These are phyloP conservation scores for Belonocnema kinseyi DNA, from an alignment of 1,140 invertebrate species.

Conservation along the genomic window DNA sequence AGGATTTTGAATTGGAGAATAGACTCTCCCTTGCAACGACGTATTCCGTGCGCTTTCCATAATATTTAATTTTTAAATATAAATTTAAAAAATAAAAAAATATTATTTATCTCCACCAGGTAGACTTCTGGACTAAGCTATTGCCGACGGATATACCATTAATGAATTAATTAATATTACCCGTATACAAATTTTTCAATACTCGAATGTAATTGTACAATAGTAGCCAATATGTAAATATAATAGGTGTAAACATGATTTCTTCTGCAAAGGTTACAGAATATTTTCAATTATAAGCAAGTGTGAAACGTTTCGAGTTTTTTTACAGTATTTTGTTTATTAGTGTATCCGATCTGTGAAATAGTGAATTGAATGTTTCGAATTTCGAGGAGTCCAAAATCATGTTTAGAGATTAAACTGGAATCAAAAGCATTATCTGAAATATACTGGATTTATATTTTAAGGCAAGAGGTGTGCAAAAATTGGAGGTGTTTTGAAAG, in stretches of 20 bases:
- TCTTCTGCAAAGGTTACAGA: constrained; percentile 54
- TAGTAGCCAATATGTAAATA: constrained; percentile 59
- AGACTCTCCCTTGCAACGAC: constrained; percentile 2
- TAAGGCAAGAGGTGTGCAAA: constrained; percentile 7
- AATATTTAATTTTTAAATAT: not conserved
- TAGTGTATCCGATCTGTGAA: not conserved
- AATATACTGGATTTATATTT: constrained; percentile 21
- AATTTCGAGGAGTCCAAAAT: not conserved
- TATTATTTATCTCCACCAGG: not conserved
- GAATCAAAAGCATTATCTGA: not conserved
- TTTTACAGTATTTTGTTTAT: not conserved
- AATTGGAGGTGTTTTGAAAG: not conserved
- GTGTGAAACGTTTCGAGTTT: constrained; percentile 54
- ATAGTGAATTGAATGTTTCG: constrained; percentile 1
- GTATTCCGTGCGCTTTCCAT: not conserved
- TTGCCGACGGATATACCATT: constrained; percentile 51
- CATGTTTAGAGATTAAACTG: no score
- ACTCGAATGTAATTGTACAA: constrained; percentile 58
- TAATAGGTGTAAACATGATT: constrained; percentile 57
- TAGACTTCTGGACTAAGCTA: constrained; percentile 56
- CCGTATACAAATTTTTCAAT: constrained; percentile 57
- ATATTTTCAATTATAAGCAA: constrained; percentile 60
- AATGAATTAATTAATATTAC: constrained; percentile 41
- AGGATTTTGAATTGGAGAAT: not conserved
- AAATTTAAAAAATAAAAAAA: not conserved